A percentile compares a stretch with the other conserved stretches of the same genome.
phyloP scores from a whole-genome alignment of 30 jellyfish, hydroid and myxozoan species.

The Clytia hemisphaerica region DNA sequence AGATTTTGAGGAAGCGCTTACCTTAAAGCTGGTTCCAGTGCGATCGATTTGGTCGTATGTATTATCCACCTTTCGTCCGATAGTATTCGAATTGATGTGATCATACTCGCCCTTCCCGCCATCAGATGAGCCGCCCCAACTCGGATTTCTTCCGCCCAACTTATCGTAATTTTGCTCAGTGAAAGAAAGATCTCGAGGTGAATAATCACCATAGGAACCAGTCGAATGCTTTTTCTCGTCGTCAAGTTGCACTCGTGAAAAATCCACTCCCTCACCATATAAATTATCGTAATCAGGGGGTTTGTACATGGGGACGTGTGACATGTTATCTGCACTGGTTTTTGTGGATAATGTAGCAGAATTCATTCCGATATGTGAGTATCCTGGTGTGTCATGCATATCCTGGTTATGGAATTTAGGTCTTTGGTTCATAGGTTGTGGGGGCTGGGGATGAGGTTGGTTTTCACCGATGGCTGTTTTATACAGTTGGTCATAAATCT shows the following conservation, averaged over 20 bases:
- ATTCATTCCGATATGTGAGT: slow-evolving; percentile 3
- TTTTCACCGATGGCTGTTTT: slow-evolving; percentile 21
- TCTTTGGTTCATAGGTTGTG: too few relatives aligned
- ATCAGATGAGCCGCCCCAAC: not conserved
- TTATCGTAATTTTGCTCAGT: slow-evolving; percentile 1
- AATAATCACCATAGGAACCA: not conserved
- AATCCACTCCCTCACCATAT: not conserved
- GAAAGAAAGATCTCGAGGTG: slow-evolving; percentile 10
- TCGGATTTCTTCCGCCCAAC: slow-evolving; percentile 8
- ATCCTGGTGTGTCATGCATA: slow-evolving; percentile 9
- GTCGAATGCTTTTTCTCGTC: not conserved
- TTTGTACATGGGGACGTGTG: slow-evolving; percentile 26
- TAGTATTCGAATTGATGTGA: slow-evolving; percentile 5
- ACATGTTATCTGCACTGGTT: not conserved
- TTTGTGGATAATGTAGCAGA: not conserved
- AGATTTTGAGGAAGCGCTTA: not conserved
- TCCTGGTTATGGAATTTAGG: too few relatives aligned
- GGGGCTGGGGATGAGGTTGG: too few relatives aligned
- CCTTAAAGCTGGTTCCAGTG: not conserved
- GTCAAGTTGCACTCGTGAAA: not conserved
- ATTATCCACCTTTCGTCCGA: not conserved
- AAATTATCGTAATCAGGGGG: slow-evolving; percentile 23
- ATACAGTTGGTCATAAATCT: slow-evolving; percentile 71
- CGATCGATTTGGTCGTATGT: slow-evolving; percentile 9
- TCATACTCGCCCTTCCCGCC: slow-evolving; percentile 16